Conservation (phyloP, 1,140 invertebrate genomes). For the Paralvinella palmiformis region DNA sequence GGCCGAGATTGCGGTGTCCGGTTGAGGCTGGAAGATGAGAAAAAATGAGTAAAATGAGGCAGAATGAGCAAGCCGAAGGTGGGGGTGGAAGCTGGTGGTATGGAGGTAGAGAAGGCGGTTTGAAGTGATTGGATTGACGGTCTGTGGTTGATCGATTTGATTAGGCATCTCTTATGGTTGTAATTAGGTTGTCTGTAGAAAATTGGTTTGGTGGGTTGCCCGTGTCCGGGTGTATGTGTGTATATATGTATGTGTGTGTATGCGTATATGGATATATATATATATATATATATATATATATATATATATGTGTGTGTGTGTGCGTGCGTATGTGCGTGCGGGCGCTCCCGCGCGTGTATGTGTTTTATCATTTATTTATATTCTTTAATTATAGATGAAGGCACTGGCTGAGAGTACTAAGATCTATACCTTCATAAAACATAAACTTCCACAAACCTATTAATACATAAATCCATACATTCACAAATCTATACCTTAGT, state of each 20-base stretch:
- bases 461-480: no score
- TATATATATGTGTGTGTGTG: neutral
- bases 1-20: neutral
- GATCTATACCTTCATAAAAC: no score
- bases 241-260: neutral
- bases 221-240: conserved; percentile 1
- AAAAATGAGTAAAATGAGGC: neutral
- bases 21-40: neutral
- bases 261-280: neutral
- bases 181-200: neutral
- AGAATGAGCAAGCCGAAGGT: neutral
- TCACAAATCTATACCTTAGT: no score
- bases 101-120: neutral
- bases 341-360: neutral
- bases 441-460: no score
- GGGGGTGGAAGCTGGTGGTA: neutral
- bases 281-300: neutral
- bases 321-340: neutral
- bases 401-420: no score
- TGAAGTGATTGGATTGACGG: neutral
- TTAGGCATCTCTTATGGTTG: neutral
- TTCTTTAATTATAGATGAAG: no score
- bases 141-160: conserved; percentile 1
- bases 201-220: neutral
- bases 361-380: no score